Base-by-base conservation (phyloP, 2,113 vertebrate genomes). In the Ciconia stormi region DNA sequence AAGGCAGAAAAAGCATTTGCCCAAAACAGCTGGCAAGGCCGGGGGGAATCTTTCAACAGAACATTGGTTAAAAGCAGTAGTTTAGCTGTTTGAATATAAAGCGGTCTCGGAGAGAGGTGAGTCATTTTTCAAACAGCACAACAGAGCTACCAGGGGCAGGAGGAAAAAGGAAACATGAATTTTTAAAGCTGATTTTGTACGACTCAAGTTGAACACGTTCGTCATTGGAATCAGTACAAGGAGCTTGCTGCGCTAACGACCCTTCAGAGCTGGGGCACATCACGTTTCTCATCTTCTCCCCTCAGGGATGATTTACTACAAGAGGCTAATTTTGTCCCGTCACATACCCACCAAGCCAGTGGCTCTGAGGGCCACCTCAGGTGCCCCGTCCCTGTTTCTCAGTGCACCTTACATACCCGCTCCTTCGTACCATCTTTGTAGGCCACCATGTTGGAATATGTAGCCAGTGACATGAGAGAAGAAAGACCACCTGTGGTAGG, bases 151-250 rank as follows among this genome's bases (percentile, higher is more conserved):
- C 0, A 1, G 26, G 40, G 89, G 55, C 65, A 83, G 61, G 30
- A 82, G 4, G 27, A 46, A 82, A 92, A 82, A 85, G 70, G 67
- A 90, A 86, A 82, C 42, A 70, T 29, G 10, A 82, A 87, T 92
- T 90, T 95, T 93, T 91, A 82, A 95, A 87, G 72, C 18, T 27
- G 30, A 89, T 76, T 95, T 96, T 90, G 53, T 76, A 85, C 4
- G 3, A 63, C 42, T 91, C 53, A 67, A 73, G 66, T 79, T 0
- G 1, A 91, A 47, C n/a, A 49, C 0, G 1, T 79, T 93, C 6
- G 2, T 90, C 47, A 82, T 8, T 85, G 44, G 77, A 87, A 94
- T 85, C 25, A 58, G 62, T 47, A 52, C 6, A 2, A 76, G 65
- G 26, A 96, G 40, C 65, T 62, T 67, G 63, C 56, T 73, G 62